These are phyloP conservation scores for Corydoras maculifer DNA, from an alignment of 2,113 vertebrate species.

Conservation along the genomic window DNA sequence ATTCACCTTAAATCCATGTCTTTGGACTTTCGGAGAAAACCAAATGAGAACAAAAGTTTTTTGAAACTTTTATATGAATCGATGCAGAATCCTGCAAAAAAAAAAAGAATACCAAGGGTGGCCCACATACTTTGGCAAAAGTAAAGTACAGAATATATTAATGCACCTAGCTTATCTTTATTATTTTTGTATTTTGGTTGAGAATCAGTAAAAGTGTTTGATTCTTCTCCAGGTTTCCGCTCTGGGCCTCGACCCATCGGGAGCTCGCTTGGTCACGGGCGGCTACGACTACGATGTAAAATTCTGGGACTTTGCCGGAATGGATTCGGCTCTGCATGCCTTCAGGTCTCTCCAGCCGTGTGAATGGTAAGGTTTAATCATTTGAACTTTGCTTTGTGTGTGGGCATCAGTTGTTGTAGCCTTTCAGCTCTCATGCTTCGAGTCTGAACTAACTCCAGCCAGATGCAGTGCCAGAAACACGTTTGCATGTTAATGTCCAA, in stretches of 20 bases:
- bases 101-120: no score
- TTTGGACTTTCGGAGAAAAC: no score
- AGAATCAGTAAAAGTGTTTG: no score
- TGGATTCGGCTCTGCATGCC: slow-evolving; percentile 88
- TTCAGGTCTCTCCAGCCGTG: slow-evolving; percentile 91
- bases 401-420: slow-evolving; percentile 1
- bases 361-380: slow-evolving; percentile 73
- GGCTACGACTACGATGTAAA: slow-evolving; percentile 88
- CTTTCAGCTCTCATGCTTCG: slow-evolving; percentile 29
- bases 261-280: slow-evolving; percentile 89
- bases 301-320: slow-evolving; percentile 98
- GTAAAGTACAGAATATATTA: no score
- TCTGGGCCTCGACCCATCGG: slow-evolving; percentile 88
- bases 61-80: no score
- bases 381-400: neutral
- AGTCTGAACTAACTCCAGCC: slow-evolving; percentile 25
- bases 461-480: slow-evolving; percentile 22
- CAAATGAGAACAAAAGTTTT: no score
- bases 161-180: no score
- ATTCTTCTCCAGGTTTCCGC: slow-evolving; percentile 78
- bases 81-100: no score
- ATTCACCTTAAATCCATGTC: no score
- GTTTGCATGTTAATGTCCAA: neutral
- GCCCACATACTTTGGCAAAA: no score
- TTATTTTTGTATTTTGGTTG: no score